Percentiles rank a stretch among this genome's conserved stretches.
Conservation (phyloP, 2,888 invertebrate genomes). For the Caenorhabditis sp. region DNA sequence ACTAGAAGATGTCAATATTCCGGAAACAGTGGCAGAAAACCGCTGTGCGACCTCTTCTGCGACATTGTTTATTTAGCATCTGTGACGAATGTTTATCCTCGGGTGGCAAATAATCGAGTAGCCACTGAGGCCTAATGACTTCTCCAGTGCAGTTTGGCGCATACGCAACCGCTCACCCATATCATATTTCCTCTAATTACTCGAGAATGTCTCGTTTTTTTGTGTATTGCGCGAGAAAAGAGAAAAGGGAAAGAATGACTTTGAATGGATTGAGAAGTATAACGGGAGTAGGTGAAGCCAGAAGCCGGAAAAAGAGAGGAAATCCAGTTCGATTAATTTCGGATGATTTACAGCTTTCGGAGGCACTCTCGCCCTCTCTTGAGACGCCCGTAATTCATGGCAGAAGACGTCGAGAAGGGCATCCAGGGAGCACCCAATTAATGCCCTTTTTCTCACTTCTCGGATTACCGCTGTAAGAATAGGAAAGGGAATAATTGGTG, state of each 20-base stretch:
- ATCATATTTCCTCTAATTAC: constrained; percentile 52
- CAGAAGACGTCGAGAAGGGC: constrained; percentile 9
- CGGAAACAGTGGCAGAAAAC: constrained; percentile 15
- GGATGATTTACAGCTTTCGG: constrained; percentile 54
- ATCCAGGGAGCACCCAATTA: constrained; percentile 25
- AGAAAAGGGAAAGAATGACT: background rate
- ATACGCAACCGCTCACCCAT: constrained; percentile 52
- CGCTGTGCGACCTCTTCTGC: constrained; percentile 2
- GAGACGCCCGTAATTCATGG: constrained; percentile 1
- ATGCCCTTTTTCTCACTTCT: constrained; percentile 21
- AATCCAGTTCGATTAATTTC: constrained; percentile 55
- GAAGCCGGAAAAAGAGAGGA: constrained; percentile 7
- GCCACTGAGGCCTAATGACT: constrained; percentile 27
- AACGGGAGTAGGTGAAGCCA: constrained; percentile 28
- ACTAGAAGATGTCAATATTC: background rate
- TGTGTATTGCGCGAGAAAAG: constrained; percentile 8
- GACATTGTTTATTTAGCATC: constrained; percentile 27
- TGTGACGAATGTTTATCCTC: constrained; percentile 29
- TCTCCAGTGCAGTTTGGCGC: constrained; percentile 42
- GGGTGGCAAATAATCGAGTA: constrained; percentile 16
- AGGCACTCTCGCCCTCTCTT: constrained; percentile 24
- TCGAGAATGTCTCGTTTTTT: constrained; percentile 15
- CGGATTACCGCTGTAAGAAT: constrained; percentile 20
- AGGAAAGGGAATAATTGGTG: constrained; percentile 4
- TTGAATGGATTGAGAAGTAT: constrained; percentile 25